Base-by-base conservation (phyloP, 2,797 vertebrate genomes). In the Tolypeutes matacus region DNA sequence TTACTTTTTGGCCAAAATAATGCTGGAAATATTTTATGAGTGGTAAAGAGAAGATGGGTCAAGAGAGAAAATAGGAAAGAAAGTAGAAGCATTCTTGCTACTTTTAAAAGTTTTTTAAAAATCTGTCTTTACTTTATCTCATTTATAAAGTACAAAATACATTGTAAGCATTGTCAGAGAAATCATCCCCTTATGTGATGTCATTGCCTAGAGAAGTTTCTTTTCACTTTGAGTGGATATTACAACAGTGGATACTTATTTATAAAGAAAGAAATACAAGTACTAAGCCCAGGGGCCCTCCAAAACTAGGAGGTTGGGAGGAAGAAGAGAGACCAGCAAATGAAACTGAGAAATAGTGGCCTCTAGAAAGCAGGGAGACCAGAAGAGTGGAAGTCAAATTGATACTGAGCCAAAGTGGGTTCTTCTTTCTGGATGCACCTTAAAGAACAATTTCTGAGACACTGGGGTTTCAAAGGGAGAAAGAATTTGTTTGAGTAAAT, bases 11-110 rank as follows among this genome's bases (percentile, higher is more conserved):
- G 64, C 13, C 20, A 81, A 5, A 84, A n/a, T 70, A 56, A 85
- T 49, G 9, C 84, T 90, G 56, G 25, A 36, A 91, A 91, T 60
- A 67, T 73, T 92, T 92, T 91, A 78, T 84, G 51, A 91, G 10
- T 73, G 5, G 3, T 75, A 39, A 39, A 20, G 70, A 4, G 20
- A 95, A 42, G 29, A 56, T 75, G 14, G 15, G 0, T 27, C 34
- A 90, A 92, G 36, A 75, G 3, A 1, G 39, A 93, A 88, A n/a
- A 85, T 17, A 91, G 31, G 46, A 83, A 91, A 62, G 7, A 72
- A 77, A 65, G 31, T 23, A 58, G 49, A 72, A 60, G 80, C 58
- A 46, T 78, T 89, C n/a, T 80, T 72, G 20, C 64, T 69, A 70
- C 1, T 85, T 81, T 80, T 49, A 18, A 12, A 90, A 93, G 34